Evolutionary conservation across 2,888 invertebrate species (phyloP), one percentile per base, ranked within the genome.

Genomic region (Byasa hedistus): DNA sequence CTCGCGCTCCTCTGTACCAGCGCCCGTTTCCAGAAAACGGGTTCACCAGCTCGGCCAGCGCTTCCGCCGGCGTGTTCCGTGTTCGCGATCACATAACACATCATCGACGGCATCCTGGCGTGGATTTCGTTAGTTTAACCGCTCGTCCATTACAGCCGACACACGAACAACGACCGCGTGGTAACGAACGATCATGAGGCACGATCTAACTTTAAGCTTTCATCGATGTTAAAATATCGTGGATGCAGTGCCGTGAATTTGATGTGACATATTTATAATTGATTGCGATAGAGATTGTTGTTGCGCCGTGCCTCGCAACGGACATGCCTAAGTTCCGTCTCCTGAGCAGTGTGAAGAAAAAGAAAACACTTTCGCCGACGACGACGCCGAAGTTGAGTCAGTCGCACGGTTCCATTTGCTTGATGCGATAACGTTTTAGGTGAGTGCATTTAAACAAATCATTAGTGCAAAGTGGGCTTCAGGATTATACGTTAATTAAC

Each of bases 371-470:
- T 81, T 82, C 79, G 75, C 81, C 81, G 81, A 76, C 79, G 80
- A 76, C 73, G 75, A 73, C 71, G 74, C 77, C 79, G 75, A 73
- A 71, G 74, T 77, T 79, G 79, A 81, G 80, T 82, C 86, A 83
- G 70, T 79, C 77, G 72, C 78, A 78, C 79, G 77, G 80, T 86
- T 89, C 79, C 80, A 80, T 81, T 82, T 79, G 78, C 78, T 87
- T 85, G 84, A 88, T 89, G 89, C 87, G 91, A 88, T 91, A 91
- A 90, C 84, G 77, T 86, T 91, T 90, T 91, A 91, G 91, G 91
- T 91, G 82, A 91, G 91, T 88, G 72, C 73, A 73, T 78, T 79
- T 81, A 76, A 21, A 74, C 74, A 76, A 77, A 67, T 80, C 79
- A 81, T 84, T 84, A 84, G 82, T 75, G 76, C 72, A 76, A 83